Conservation (phyloP, 2,888 invertebrate species). For the Catocala fraxini region DNA sequence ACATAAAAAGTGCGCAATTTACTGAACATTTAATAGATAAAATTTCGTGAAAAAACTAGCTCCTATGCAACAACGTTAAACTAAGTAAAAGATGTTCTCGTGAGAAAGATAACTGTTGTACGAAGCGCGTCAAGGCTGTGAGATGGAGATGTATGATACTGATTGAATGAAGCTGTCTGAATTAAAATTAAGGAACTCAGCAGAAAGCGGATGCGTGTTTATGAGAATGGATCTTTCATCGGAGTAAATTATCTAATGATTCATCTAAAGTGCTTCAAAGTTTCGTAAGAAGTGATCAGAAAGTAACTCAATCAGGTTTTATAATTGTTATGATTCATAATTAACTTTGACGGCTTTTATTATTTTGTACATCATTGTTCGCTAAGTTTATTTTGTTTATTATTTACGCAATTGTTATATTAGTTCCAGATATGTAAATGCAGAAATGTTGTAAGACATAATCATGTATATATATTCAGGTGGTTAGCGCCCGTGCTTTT, state of each 20-base stretch:
- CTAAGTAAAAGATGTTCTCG: constrained; percentile 61
- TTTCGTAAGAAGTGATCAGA: constrained; percentile 2
- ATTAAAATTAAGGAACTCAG: constrained; percentile 39
- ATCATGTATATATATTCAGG: too few species aligned
- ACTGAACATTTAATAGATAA: constrained; percentile 61
- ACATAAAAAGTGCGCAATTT: constrained; percentile 61
- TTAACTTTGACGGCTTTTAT: background rate
- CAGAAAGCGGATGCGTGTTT: constrained; percentile 19
- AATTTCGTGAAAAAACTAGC: constrained; percentile 57
- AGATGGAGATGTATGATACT: constrained; percentile 56
- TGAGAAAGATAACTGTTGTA: constrained; percentile 65
- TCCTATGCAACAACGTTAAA: constrained; percentile 51
- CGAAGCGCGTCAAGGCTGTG: constrained; percentile 64
- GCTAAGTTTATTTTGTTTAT: background rate
- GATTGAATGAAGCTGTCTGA: constrained; percentile 63
- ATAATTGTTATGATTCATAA: background rate
- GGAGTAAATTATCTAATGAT: constrained; percentile 9
- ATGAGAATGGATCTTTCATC: constrained; percentile 33
- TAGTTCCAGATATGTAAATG: too few species aligned
- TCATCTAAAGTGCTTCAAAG: constrained; percentile 15
- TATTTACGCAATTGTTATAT: background rate
- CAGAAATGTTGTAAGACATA: too few species aligned
- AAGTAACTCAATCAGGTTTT: background rate
- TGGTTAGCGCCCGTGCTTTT: too few species aligned
- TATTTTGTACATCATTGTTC: background rate